These are phyloP conservation scores for Lumbricus terrestris DNA, from an alignment of 2,888 invertebrate species.

Conservation along the genomic window DNA sequence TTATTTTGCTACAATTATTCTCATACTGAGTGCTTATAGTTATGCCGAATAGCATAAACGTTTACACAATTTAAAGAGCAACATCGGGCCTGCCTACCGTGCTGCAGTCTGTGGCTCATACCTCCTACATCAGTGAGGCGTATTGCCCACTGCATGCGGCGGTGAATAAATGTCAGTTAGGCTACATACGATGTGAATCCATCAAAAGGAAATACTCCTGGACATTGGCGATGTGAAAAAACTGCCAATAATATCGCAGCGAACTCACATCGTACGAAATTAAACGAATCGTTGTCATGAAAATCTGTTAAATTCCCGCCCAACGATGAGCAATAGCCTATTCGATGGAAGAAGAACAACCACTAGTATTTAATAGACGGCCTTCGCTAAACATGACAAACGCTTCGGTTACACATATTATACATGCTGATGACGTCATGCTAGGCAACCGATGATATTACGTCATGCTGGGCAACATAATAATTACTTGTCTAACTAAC, in stretches of 20 bases:
- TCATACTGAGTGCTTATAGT: too few relatives aligned
- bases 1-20: too few relatives aligned
- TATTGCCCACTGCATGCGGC: background rate
- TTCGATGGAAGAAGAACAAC: background rate
- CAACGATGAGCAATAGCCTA: background rate
- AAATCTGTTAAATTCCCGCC: background rate
- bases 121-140: too few relatives aligned
- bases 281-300: background rate
- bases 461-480: background rate
- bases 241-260: background rate
- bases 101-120: too few relatives aligned
- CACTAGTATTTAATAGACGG: too few relatives aligned
- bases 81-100: too few relatives aligned
- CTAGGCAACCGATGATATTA: background rate
- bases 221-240: background rate
- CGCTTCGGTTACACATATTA: too few relatives aligned
- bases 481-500: background rate
- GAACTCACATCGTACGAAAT: background rate
- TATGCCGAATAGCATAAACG: too few relatives aligned
- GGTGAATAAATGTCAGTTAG: background rate
- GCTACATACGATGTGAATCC: background rate
- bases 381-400: too few relatives aligned
- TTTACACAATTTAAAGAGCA: too few relatives aligned
- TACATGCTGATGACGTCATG: background rate
- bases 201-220: background rate